phyloP scores from a whole-genome alignment of 1,140 invertebrate species.

The Zaprionus davidi region DNA sequence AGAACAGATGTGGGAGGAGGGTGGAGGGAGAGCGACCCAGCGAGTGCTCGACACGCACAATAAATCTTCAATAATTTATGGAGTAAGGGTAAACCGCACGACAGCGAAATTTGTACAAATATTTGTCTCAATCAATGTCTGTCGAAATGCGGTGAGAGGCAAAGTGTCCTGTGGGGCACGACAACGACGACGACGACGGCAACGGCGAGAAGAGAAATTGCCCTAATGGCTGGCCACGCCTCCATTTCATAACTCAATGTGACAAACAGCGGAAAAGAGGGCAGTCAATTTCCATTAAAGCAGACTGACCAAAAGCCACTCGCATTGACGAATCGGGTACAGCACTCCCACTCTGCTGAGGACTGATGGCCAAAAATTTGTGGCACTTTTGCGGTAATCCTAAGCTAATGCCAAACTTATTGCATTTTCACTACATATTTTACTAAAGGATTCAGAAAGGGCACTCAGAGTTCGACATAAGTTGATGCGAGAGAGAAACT shows the following conservation, averaged over 20 bases:
- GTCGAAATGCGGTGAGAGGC: not conserved
- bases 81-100: slow-evolving; percentile 44
- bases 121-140: slow-evolving; percentile 75
- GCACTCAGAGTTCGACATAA: slow-evolving; percentile 2
- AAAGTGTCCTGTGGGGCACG: not conserved
- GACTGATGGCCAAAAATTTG: not conserved
- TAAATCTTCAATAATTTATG: slow-evolving; percentile 75
- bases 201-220: slow-evolving; percentile 21
- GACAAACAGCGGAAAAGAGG: slow-evolving; percentile 43
- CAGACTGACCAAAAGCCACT: slow-evolving; percentile 38
- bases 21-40: not conserved
- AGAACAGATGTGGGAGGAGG: not conserved
- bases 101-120: slow-evolving; percentile 71
- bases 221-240: slow-evolving; percentile 9
- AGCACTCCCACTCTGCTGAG: not conserved
- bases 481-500: not conserved
- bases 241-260: slow-evolving; percentile 69
- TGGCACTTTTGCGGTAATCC: no score
- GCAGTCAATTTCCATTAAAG: slow-evolving; percentile 69
- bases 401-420: slow-evolving; percentile 3
- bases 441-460: not conserved
- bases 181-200: no score
- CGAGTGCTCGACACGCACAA: slow-evolving; percentile 28
- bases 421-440: not conserved
- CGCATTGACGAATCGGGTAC: not conserved